Conservation (phyloP, 2,113 vertebrate species). For the Strix uralensis region DNA sequence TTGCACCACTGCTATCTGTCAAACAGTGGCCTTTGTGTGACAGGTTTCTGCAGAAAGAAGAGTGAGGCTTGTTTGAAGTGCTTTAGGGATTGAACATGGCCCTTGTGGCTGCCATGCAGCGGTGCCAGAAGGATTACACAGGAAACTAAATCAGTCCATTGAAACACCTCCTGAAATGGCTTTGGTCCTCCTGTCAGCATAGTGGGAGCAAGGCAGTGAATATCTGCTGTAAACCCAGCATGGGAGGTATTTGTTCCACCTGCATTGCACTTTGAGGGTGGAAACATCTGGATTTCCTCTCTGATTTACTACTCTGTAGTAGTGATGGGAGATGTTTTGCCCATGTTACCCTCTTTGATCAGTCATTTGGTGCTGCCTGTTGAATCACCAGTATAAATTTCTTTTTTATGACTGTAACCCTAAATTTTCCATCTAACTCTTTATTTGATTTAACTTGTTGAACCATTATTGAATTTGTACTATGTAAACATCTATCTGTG, state of each 20-base stretch:
- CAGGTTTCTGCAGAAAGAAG: not conserved
- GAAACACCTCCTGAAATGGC: not conserved
- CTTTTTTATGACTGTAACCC: not conserved
- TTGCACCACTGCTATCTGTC: fast-evolving
- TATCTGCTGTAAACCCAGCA: not conserved
- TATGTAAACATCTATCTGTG: conserved; percentile 48
- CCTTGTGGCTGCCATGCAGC: not conserved
- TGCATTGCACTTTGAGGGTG: not conserved
- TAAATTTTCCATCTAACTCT: not conserved
- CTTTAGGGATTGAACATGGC: not conserved
- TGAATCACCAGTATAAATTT: conserved; percentile 7
- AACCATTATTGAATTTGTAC: conserved; percentile 17
- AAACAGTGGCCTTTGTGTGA: not conserved
- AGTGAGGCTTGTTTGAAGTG: not conserved
- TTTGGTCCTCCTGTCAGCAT: not conserved
- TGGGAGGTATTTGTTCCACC: not conserved
- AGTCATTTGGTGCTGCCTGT: not conserved
- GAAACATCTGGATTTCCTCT: not conserved
- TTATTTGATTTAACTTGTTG: conserved; percentile 41
- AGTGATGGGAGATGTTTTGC: not conserved
- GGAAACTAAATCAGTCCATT: not conserved
- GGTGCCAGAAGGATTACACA: not conserved
- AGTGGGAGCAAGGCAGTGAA: not conserved
- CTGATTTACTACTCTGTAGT: not conserved
- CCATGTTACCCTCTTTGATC: not conserved